Base-by-base conservation (phyloP, 2,113 vertebrate species). In the Aspidoscelis tigris region DNA sequence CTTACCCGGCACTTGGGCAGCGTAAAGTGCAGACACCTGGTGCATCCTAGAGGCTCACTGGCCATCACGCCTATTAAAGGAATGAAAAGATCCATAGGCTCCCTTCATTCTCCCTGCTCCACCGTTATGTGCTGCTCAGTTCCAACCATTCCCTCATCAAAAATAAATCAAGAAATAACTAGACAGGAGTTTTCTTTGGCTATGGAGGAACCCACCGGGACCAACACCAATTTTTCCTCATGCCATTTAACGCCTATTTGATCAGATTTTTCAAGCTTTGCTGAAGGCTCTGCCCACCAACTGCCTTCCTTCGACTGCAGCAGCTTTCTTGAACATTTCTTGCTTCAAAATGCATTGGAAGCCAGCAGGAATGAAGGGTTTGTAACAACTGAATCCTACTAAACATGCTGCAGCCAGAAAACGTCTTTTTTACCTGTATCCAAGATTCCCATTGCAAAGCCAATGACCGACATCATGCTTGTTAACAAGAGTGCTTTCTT, bases 371-470 rank as follows among this genome's bases (percentile, higher is more conserved):
- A 18, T 61, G 61, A 64, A 61, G 39, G 22, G 43, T 47, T 33
- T 14, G 0, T 16, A 0, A 0, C 53, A 0, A 0, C 2, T 83
- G 76, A 81, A 16, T 47, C 24, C 43, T 43, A 47, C 6, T 1
- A 21, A 61, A 76, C n/a, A 44, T 33, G 26, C 26, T 69, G 26
- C 0, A 55, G 33, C 82, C 55, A 64, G 74, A 76, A 64, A 69
- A 75, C 61, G 5, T 18, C 5, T 10, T 86, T 82, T 66, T 93
- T 84, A 99, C 98, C 98, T 94, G 98, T 99, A 86, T 99, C 98
- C 89, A 99, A 92, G 87, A 97, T 86, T 11, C 99, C 99, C 95
- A 97, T 96, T 0, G 97, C 96, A 65, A 95, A 89, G 26, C 98
- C 99, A 10, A 99, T 96, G 83, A 96, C 77, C 39, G 96, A 97